These are phyloP conservation scores for Centrocercus urophasianus DNA, from an alignment of 2,113 vertebrate genomes.

Conservation along the genomic window DNA sequence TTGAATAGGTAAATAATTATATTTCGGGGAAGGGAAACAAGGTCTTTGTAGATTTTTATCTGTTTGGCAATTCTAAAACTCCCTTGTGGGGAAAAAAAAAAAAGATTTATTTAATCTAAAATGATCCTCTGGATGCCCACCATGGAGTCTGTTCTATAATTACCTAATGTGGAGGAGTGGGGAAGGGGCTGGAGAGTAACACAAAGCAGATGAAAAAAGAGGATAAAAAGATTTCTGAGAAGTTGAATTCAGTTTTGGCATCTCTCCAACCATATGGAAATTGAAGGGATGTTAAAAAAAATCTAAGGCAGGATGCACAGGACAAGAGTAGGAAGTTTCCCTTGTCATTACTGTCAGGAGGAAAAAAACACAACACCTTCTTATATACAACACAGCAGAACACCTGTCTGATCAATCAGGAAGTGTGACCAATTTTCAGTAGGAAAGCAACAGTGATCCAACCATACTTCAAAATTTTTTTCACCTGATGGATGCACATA, in stretches of 20 bases:
- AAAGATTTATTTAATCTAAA: constrained; percentile 17
- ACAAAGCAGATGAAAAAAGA: constrained; percentile 57
- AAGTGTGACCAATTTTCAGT: background rate
- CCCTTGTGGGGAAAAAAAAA: background rate
- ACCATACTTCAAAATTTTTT: background rate
- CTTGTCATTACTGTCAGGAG: background rate
- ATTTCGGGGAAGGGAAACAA: constrained; percentile 21
- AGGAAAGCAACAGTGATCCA: constrained; percentile 16
- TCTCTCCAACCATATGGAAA: constrained; percentile 63
- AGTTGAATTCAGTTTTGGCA: constrained; percentile 40
- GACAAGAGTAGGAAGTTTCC: constrained; percentile 29
- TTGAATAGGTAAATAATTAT: constrained; percentile 45
- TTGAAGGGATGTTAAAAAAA: constrained; percentile 52
- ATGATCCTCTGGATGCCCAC: background rate
- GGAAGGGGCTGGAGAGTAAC: background rate
- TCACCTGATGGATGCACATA: background rate
- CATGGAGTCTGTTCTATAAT: constrained; percentile 23
- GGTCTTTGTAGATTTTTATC: background rate
- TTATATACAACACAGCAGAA: background rate
- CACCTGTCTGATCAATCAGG: constrained; percentile 22
- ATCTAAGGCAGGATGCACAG: background rate
- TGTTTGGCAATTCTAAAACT: background rate
- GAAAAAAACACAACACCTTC: background rate
- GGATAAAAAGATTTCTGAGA: constrained; percentile 51
- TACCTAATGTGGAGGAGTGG: background rate